Evolutionary conservation across 1,140 invertebrate genomes (phyloP), one percentile per base, ranked within the genome.

Genomic region (Delia radicum): DNA sequence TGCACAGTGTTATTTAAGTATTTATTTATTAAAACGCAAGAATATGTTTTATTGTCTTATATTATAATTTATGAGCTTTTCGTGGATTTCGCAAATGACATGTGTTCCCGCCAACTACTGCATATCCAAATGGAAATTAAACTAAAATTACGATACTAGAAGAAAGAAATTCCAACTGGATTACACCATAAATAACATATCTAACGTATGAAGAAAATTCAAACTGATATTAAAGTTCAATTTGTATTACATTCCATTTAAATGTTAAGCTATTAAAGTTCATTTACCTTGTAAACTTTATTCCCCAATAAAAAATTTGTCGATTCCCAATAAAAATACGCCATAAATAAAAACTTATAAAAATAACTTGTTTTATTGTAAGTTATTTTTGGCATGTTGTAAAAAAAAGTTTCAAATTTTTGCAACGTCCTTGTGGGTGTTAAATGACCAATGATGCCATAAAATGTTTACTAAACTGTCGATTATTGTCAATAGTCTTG

Each of bases 361-460:
- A n/a, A n/a, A n/a, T n/a, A n/a, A n/a, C n/a, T n/a, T 33, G 31
- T 33, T 37, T 2, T 37, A 37, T 7, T 8, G 48, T 27, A 28
- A 12, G 26, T 28, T 24, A 28, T 63, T n/a, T n/a, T n/a, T n/a
- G n/a, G n/a, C n/a, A 21, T 21, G 48, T 37, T 37, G 33, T 7
- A 37, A 37, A 7, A 55, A 27, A 26, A 24, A 62, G 5, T 62
- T n/a, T n/a, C n/a, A 67, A 67, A 67, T 24, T 67, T 65, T 29
- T 31, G 13, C 29, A 67, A 67, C 63, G 63, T 67, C 48, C 26
- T 73, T 76, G 67, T 46, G 75, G 75, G 71, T 62, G 75, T 76
- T 72, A 76, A 76, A 67, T 55, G 48, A 61, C 63, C 75, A 76
- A 76, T 76, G 75, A 76, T 76, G 75, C 75, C 72, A 76, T 76